Evolutionary conservation across 2,797 vertebrate species (phyloP), one percentile per base, ranked within the genome.

Genomic region (Tapera naevia): DNA sequence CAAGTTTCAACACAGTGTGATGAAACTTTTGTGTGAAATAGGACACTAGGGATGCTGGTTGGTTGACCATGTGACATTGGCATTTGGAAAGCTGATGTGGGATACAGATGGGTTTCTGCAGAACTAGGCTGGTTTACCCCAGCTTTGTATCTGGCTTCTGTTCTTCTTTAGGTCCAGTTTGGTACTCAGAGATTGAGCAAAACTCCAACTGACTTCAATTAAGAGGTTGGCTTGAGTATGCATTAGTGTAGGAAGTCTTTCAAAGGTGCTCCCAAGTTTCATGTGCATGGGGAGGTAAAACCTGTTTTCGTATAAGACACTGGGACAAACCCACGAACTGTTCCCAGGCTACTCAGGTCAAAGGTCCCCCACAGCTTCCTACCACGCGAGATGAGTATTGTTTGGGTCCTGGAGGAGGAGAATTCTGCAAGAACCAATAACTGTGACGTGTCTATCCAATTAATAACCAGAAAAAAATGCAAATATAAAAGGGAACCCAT

Each of bases 381-480:
- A 3, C 93, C 93, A 95, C 87, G 83, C 87, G 92, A 32, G 80
- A 61, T 39, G 72, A 92, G 25, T 32, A 67, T 87, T 84, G 43
- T 79, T 79, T 91, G 74, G 51, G 45, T 76, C 57, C 33, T 76
- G 37, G 78, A 85, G 73, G 74, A 92, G 61, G 50, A 80, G 41
- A 85, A 88, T 82, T 78, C 64, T 80, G 57, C 27, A 78, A 71
- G 57, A 93, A 72, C 27, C 64, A 33, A 21, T 78, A 56, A 43
- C 88, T 82, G 56, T 33, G 64, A 86, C 62, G 93, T 69, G 50
- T 91, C 88, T 89, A 56, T 86, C 80, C 81, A 93, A 95, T 94
- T 95, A 95, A 85, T 94, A 91, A 96, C 84, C 32, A 80, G 75
- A 41, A 60, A 89, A 95, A 75, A 85, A 32, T 24, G 28, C 28